Percentiles rank a stretch among this genome's conserved stretches.
phyloP scores from a whole-genome alignment of 1,140 invertebrate genomes.

The Bombus difficillimus region DNA sequence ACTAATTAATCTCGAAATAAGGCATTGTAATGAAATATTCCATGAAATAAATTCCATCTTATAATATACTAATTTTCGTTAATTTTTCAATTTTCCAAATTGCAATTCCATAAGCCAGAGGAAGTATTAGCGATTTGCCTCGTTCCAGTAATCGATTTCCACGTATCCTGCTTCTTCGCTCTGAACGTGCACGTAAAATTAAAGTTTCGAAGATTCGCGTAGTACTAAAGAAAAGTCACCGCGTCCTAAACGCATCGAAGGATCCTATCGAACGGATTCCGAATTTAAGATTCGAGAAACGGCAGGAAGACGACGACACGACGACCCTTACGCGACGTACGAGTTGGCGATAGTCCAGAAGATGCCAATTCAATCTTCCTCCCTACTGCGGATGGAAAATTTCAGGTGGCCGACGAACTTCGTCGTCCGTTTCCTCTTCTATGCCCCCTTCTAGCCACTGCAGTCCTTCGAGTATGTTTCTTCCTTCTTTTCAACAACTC shows the following conservation, averaged over 20 bases:
- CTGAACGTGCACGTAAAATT: neutral
- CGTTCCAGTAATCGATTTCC: neutral
- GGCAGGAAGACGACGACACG: conserved; percentile 60
- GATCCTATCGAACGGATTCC: conserved; percentile 45
- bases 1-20: neutral
- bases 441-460: conserved; percentile 37
- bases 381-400: conserved; percentile 64
- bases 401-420: conserved; percentile 65
- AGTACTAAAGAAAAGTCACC: neutral
- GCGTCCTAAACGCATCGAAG: conserved; percentile 40
- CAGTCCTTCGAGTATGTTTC: conserved; percentile 47
- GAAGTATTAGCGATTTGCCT: neutral
- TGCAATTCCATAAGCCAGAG: neutral
- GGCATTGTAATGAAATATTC: neutral
- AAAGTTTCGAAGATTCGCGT: neutral
- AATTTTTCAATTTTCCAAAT: neutral
- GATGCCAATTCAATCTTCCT: conserved; percentile 73
- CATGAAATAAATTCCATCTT: neutral
- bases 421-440: conserved; percentile 45
- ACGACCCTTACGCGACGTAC: conserved; percentile 61
- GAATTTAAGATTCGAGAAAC: conserved; percentile 71
- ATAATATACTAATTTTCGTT: neutral
- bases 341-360: conserved; percentile 69
- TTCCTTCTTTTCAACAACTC: conserved; percentile 13
- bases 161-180: neutral